Percentiles rank a stretch among this genome's conserved stretches.
phyloP scores from a whole-genome alignment of 2,797 vertebrate genomes.

The Steatocranus sp. region DNA sequence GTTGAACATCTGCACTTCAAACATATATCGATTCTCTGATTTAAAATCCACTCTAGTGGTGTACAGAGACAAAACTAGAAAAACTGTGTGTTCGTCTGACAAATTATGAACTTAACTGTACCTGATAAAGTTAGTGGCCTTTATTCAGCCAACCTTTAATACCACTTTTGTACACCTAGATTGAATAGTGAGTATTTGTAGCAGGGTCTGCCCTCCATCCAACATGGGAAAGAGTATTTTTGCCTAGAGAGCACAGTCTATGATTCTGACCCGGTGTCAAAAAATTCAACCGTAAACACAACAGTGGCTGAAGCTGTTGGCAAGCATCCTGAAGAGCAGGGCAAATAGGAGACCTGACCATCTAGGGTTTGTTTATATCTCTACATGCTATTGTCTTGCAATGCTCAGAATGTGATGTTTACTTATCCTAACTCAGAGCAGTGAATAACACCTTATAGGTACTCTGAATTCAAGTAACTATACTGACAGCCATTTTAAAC shows the following conservation, averaged over 20 bases:
- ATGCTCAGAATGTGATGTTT: not conserved
- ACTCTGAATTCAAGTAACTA: constrained; percentile 7
- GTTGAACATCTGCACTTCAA: not conserved
- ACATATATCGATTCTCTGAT: not conserved
- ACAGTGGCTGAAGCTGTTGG: not conserved
- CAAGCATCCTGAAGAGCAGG: not conserved
- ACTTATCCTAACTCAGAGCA: not conserved
- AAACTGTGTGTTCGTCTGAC: not conserved
- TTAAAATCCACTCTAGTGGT: not conserved
- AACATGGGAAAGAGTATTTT: not conserved
- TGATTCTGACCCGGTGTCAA: not conserved
- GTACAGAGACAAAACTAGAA: not conserved
- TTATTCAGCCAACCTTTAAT: not conserved
- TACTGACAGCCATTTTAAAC: constrained; percentile 20
- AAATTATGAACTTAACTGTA: not conserved
- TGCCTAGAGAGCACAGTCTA: not conserved
- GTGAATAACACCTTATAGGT: constrained; percentile 9
- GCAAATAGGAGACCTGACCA: not conserved
- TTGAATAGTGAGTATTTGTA: not conserved
- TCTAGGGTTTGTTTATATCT: not conserved
- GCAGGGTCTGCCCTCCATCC: not conserved
- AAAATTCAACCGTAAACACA: not conserved
- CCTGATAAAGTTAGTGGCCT: not conserved
- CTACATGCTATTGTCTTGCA: not conserved
- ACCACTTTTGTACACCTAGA: not conserved